A percentile compares a stretch with the other conserved stretches of the same genome.
These are phyloP conservation scores for Sepiola atlantica DNA, from an alignment of 2,888 invertebrate species.

Conservation along the genomic window DNA sequence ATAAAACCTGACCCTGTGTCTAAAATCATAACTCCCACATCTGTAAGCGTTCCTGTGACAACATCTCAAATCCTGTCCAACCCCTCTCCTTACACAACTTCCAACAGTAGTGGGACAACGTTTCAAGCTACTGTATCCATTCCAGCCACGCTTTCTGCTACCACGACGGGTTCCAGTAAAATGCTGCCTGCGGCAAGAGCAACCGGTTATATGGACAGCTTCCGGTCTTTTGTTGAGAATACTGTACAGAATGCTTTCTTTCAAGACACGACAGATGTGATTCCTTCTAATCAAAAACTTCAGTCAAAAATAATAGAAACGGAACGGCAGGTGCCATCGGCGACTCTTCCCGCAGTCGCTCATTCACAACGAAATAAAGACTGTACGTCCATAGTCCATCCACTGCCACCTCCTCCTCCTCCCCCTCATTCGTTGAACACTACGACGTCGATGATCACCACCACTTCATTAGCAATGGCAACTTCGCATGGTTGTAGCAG, in stretches of 20 bases:
- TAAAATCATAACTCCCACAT: conserved; percentile 52
- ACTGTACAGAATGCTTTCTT: conserved; percentile 71
- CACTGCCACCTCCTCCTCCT: conserved; percentile 48
- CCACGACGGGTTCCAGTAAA: conserved; percentile 72
- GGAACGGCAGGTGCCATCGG: conserved; percentile 47
- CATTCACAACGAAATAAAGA: conserved; percentile 51
- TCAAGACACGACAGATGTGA: conserved; percentile 60
- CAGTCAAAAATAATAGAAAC: conserved; percentile 45
- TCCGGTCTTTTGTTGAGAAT: conserved; percentile 73
- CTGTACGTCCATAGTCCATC: conserved; percentile 63
- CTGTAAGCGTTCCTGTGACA: conserved; percentile 64
- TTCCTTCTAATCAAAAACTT: conserved; percentile 36
- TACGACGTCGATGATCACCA: conserved; percentile 50
- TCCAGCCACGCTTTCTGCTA: conserved; percentile 55
- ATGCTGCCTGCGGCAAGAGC: conserved; percentile 77
- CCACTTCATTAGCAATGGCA: conserved; percentile 63
- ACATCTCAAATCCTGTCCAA: conserved; percentile 68
- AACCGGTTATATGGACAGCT: conserved; percentile 71
- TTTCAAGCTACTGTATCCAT: conserved; percentile 53
- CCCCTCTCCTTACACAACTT: conserved; percentile 66
- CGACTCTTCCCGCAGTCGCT: conserved; percentile 50
- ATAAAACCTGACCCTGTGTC: conserved; percentile 48
- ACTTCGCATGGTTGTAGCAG: conserved; percentile 53
- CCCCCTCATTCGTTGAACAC: conserved; percentile 50
- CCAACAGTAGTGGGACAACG: conserved; percentile 55